Evolutionary conservation across 2,797 vertebrate genomes (phyloP).

Genomic region (Alauda arvensis): DNA sequence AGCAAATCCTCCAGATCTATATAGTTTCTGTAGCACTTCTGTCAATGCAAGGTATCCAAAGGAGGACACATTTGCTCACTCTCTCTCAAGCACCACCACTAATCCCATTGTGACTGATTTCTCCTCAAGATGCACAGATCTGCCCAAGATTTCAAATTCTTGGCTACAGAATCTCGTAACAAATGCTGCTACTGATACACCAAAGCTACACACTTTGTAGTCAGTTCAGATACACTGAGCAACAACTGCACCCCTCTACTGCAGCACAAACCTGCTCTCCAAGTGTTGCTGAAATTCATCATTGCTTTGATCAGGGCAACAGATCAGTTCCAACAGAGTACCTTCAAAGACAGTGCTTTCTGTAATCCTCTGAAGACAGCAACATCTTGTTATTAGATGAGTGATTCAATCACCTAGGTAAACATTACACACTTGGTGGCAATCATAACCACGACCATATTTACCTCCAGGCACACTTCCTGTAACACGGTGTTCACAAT

Average conservation of each 20-base stretch:
- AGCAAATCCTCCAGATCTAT: background rate
- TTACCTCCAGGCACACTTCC: slow-evolving; percentile 30
- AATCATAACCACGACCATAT: slow-evolving; percentile 29
- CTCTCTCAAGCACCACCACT: background rate
- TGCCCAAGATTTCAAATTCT: background rate
- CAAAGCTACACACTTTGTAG: background rate
- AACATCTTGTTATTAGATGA: slow-evolving; percentile 54
- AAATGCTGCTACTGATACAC: background rate
- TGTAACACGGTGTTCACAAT: background rate
- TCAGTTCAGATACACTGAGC: background rate
- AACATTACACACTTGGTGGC: slow-evolving; percentile 59
- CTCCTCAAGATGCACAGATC: background rate
- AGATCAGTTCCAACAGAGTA: slow-evolving; percentile 50
- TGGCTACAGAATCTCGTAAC: background rate
- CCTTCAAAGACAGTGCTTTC: slow-evolving; percentile 25
- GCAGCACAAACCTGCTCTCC: background rate
- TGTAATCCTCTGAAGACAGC: slow-evolving; percentile 46
- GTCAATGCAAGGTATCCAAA: background rate
- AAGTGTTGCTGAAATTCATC: slow-evolving; percentile 3
- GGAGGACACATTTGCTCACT: background rate
- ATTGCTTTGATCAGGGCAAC: background rate
- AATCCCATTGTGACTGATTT: background rate
- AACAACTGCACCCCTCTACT: background rate
- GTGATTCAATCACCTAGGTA: slow-evolving; percentile 49
- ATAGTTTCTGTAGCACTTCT: background rate